Percentiles rank a stretch among this genome's conserved stretches.
These are phyloP conservation scores for Rhinoderma darwinii DNA, from an alignment of 2,113 vertebrate genomes.

Conservation along the genomic window DNA sequence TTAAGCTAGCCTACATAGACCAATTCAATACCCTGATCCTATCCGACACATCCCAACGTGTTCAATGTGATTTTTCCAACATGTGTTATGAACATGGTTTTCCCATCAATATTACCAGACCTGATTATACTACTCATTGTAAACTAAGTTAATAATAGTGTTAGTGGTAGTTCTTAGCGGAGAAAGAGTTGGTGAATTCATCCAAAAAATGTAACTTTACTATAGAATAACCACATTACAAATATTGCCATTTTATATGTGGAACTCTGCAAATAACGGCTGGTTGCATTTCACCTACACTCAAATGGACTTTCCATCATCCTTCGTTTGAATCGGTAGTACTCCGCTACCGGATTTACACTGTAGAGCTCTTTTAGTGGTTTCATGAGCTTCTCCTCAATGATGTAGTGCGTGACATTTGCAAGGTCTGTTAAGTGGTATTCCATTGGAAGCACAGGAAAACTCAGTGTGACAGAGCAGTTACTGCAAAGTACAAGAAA, in stretches of 20 bases:
- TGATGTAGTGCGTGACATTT: conserved; percentile 72
- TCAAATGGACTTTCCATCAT: conserved; percentile 82
- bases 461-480: conserved; percentile 65
- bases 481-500: conserved; percentile 69
- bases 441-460: conserved; percentile 70
- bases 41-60: no score
- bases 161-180: no score
- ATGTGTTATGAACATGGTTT: no score
- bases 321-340: conserved; percentile 74
- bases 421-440: conserved; percentile 64
- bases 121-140: no score
- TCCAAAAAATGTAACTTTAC: no score
- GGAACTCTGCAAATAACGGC: not conserved
- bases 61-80: no score
- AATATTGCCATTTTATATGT: not conserved
- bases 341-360: conserved; percentile 72
- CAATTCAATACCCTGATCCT: no score
- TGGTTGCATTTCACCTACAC: conserved; percentile 65
- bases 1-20: no score
- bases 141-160: no score
- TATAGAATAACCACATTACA: no score
- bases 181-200: no score
- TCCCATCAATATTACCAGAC: no score
- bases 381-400: conserved; percentile 80
- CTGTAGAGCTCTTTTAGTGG: conserved; percentile 70